Evolutionary conservation across 2,888 invertebrate genomes (phyloP).

Genomic region (Aphelenchoides bicaudatus): DNA sequence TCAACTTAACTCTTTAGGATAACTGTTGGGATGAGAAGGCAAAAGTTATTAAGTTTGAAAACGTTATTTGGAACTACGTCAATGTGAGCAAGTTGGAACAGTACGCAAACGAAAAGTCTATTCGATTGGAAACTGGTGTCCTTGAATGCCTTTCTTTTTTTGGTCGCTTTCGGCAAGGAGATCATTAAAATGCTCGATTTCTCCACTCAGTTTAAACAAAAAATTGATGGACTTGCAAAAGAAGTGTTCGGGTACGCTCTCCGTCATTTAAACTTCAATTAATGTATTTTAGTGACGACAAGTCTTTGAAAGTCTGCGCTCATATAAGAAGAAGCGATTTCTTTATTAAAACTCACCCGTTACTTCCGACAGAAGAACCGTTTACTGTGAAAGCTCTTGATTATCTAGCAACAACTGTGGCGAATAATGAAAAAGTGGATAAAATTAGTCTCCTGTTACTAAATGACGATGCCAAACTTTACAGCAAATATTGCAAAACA

Average conservation of each 20-base stretch:
- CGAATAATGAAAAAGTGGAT: neutral
- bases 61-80: neutral
- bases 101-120: neutral
- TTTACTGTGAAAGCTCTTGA: neutral
- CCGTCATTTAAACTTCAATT: no score
- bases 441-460: neutral
- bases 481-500: neutral
- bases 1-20: neutral
- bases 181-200: constrained; percentile 5
- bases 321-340: constrained; percentile 4
- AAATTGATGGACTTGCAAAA: neutral
- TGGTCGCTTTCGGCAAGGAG: neutral
- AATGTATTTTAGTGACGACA: constrained; percentile 5
- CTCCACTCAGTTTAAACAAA: neutral
- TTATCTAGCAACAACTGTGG: neutral
- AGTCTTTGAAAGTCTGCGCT: constrained; percentile 2
- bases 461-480: neutral
- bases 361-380: neutral
- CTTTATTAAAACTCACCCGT: neutral
- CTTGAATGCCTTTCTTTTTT: constrained; percentile 7
- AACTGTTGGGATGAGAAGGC: neutral
- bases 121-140: neutral
- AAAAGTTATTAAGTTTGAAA: constrained; percentile 2
- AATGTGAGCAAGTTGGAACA: neutral
- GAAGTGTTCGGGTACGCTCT: constrained; percentile 1